Evolutionary conservation across 2,888 invertebrate species (phyloP), one percentile per base, ranked within the genome.

Genomic region (Epirrita christyi): DNA sequence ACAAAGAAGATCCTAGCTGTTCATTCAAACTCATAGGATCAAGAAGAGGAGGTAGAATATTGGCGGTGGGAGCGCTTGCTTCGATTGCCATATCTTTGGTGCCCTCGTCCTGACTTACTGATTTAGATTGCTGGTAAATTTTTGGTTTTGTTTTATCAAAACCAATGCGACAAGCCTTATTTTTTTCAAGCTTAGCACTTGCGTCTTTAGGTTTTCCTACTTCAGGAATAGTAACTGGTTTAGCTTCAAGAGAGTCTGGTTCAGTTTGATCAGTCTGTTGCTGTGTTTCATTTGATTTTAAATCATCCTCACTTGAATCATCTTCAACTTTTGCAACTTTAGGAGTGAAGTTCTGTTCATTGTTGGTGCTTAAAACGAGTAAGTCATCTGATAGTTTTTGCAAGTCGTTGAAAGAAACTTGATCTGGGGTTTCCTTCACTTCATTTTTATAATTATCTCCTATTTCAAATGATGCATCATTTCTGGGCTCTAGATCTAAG

Each of bases 381-480:
- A 87, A 70, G 13, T 78, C 74, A 70, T 87, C 71, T 5, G 88
- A 86, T 64, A 85, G 73, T 14, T 77, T 72, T 72, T 88, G 85
- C 60, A 88, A 73, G 62, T 88, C 88, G 45, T 75, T 61, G 38
- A 77, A 71, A 43, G 72, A 68, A 6, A 74, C 45, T 47, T 49
- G 38, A 44, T 48, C 43, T n/a, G 15, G 2, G 0, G 6, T 45
- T 42, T 55, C 55, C 36, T 36, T 14, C 41, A 51, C 43, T 37
- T 42, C 14, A 29, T 52, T 54, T 40, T 54, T 47, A 28, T 47
- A 37, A 36, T 36, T 13, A 48, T 37, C 6, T 11, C 10, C 27
- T 27, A 44, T 27, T 43, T 47, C 10, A 32, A 27, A 13, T n/a
- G 8, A 27, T 1, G 32, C 14, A 38, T 49, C 13, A 29, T 11